Conservation (phyloP, 1,140 invertebrate species). For the Phocides pigmalion region DNA sequence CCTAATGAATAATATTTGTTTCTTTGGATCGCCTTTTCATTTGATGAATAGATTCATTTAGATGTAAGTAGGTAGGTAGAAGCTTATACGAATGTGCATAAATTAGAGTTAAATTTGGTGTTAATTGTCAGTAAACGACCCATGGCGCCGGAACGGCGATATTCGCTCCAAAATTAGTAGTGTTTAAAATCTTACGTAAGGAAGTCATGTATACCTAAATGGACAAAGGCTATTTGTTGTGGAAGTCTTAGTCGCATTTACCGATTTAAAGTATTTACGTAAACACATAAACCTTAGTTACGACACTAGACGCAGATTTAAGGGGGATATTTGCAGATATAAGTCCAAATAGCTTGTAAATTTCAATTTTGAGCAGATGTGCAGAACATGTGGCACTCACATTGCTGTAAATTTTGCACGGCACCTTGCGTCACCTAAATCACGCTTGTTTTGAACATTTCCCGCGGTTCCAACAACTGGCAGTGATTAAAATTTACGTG, state of each 20-base stretch:
- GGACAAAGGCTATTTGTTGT: background rate
- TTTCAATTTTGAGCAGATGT: conserved; percentile 36
- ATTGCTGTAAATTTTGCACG: conserved; percentile 51
- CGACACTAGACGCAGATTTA: background rate
- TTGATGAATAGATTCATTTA: background rate
- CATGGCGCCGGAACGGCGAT: conserved; percentile 14
- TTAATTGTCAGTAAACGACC: conserved; percentile 2
- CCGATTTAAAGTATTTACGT: background rate
- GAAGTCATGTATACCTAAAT: background rate
- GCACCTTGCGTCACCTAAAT: conserved; percentile 70
- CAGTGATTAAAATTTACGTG: conserved; percentile 82
- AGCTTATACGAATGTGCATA: conserved; percentile 9
- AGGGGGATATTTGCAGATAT: conserved; percentile 3
- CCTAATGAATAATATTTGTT: conserved; percentile 4
- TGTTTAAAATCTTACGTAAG: background rate
- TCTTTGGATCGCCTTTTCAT: background rate
- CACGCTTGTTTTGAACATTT: conserved; percentile 75
- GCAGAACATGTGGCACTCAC: conserved; percentile 40
- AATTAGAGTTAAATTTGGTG: conserved; percentile 4
- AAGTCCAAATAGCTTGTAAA: conserved; percentile 20
- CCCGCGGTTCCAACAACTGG: conserved; percentile 73
- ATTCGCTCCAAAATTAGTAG: background rate
- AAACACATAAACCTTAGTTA: conserved; percentile 2
- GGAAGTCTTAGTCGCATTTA: background rate
- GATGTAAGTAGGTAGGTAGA: background rate